phyloP scores from a whole-genome alignment of 64 coral and sea anemone genomes.

The Montipora capricornis region DNA sequence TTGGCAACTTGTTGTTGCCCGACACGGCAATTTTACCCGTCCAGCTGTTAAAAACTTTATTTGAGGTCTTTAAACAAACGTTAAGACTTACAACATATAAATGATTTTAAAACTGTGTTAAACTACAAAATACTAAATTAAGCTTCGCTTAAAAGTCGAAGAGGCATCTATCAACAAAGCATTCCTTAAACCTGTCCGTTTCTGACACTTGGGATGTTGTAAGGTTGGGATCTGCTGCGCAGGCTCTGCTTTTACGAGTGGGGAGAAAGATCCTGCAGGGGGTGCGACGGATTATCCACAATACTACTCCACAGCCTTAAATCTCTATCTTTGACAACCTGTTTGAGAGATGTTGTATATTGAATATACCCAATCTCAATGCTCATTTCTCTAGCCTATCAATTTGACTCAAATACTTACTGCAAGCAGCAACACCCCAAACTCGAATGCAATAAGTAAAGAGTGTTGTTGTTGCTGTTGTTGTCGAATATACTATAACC shows the following conservation, averaged over 20 bases:
- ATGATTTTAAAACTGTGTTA: too few species aligned
- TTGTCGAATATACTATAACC: background rate
- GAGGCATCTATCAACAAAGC: too few species aligned
- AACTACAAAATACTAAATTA: too few species aligned
- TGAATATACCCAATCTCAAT: background rate
- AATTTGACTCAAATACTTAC: background rate
- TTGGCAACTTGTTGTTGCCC: too few species aligned
- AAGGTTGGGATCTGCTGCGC: background rate
- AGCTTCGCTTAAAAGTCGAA: too few species aligned
- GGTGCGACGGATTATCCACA: background rate
- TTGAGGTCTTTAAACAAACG: too few species aligned
- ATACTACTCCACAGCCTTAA: background rate
- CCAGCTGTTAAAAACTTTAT: too few species aligned
- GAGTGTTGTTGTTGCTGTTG: background rate
- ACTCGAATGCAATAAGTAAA: background rate
- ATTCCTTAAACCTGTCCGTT: background rate
- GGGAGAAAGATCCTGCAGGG: background rate
- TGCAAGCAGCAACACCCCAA: too few species aligned
- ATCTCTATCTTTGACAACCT: background rate
- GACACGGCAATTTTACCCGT: too few species aligned
- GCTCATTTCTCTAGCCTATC: background rate
- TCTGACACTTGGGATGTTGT: background rate
- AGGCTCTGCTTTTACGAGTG: background rate
- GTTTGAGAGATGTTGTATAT: background rate
- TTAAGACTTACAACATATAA: too few species aligned